Evolutionary conservation across 2,797 vertebrate genomes (phyloP), one percentile per base, ranked within the genome.

Genomic region (Scarus forsteni): DNA sequence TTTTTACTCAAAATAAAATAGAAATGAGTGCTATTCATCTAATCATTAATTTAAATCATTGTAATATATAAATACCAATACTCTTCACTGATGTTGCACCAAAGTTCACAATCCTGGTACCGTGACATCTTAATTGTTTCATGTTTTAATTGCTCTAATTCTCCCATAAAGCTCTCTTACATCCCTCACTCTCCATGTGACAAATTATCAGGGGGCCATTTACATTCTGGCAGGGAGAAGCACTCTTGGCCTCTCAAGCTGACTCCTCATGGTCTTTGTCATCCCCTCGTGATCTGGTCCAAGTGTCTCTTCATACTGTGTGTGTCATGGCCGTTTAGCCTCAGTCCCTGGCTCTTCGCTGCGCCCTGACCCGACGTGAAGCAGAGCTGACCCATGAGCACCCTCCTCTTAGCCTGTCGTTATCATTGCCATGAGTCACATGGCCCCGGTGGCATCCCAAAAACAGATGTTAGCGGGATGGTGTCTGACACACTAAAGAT

Each of bases 251-350:
- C 15, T 11, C 38, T 73, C n/a, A 14, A 49, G 43, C 49, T 57
- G 67, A 79, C 58, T 81, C 53, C 16, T 48, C 60, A 57, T 46
- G 19, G 67, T 14, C 50, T 63, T 18, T 35, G 65, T 60, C 61
- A n/a, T 50, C 15, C 78, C 82, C 73, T 48, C 18, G 42, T 56
- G 60, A 63, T 66, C 63, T 13, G 14, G 65, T 10, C 49, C 27
- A 16, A 65, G 63, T 19, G 43, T 73, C 55, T 19, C 40, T n/a
- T 66, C 75, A 70, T 43, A 52, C 67, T 69, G 80, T 15, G 55
- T 27, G 65, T 66, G 69, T 85, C 81, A 84, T 43, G n/a, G 12
- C 38, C 8, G 34, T 67, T 89, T 59, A 85, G 75, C 78, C 78
- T 69, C 16, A 54, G 71, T 58, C 46, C 42, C 44, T 1, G 1